Conservation (phyloP, 1,140 invertebrate genomes). For the Microplitis demolitor region DNA sequence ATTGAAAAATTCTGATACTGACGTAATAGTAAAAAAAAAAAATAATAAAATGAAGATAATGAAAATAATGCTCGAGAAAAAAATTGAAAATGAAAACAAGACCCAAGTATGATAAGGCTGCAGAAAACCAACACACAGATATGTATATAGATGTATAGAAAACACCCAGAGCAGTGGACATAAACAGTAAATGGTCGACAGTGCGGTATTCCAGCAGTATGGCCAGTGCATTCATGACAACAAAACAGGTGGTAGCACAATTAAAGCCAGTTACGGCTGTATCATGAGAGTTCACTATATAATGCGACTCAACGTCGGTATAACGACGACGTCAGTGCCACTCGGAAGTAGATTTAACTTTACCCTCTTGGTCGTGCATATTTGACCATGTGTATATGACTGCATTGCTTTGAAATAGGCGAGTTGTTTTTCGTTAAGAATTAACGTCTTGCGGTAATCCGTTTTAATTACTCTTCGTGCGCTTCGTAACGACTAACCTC, state of each 20-base stretch:
- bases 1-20: too few species aligned
- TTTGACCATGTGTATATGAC: background rate
- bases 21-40: too few species aligned
- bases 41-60: too few species aligned
- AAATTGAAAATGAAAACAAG: too few species aligned
- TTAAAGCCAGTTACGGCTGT: conserved; percentile 56
- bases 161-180: background rate
- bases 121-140: too few species aligned
- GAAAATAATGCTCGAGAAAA: too few species aligned
- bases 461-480: too few species aligned
- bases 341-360: background rate
- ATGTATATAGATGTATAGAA: background rate
- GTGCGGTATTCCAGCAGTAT: conserved; percentile 28
- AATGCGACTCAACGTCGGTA: background rate
- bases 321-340: background rate
- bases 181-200: conserved; percentile 45
- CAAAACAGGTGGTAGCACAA: conserved; percentile 54
- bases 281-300: conserved; percentile 23
- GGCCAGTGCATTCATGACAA: conserved; percentile 9
- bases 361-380: background rate
- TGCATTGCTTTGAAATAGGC: too few species aligned
- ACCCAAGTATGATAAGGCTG: too few species aligned
- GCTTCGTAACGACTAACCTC: too few species aligned
- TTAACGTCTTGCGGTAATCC: too few species aligned
- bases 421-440: too few species aligned